Evolutionary conservation across 2,888 invertebrate genomes (phyloP).

Genomic region (Hipparchia semele): DNA sequence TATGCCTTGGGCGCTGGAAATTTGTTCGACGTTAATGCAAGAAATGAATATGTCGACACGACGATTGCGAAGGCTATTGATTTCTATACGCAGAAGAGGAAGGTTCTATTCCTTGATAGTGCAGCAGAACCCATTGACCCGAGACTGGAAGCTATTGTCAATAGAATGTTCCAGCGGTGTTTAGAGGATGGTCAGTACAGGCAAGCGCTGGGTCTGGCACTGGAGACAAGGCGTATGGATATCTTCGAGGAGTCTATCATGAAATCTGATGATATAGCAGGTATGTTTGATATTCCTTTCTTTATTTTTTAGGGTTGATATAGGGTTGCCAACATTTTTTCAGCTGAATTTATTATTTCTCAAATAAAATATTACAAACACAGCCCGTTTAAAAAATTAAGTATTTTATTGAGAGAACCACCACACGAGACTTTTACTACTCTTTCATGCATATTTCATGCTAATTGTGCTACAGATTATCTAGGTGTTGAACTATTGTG

Average conservation of each 20-base stretch:
- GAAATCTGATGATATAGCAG: conserved; percentile 94
- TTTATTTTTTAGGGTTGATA: background rate
- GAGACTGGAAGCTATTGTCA: conserved; percentile 95
- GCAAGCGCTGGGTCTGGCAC: conserved; percentile 97
- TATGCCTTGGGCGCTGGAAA: conserved; percentile 98
- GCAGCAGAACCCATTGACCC: conserved; percentile 88
- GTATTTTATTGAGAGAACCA: no score
- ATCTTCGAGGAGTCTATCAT: conserved; percentile 96
- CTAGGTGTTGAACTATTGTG: background rate
- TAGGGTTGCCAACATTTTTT: no score
- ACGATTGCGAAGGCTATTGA: conserved; percentile 99
- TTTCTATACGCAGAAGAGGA: conserved; percentile 95
- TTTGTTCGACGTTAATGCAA: conserved; percentile 96
- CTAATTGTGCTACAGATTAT: no score
- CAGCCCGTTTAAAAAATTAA: no score
- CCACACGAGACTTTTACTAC: no score
- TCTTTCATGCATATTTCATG: no score
- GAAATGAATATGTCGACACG: conserved; percentile 98
- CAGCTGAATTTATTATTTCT: no score
- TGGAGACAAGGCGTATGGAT: conserved; percentile 98
- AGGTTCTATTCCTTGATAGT: conserved; percentile 88
- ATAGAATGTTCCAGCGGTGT: conserved; percentile 98
- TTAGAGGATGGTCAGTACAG: conserved; percentile 97
- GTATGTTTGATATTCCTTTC: conserved; percentile 45
- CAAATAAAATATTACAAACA: no score